Base-by-base conservation (phyloP, 2,113 vertebrate species). In the Oryzias javanicus region DNA sequence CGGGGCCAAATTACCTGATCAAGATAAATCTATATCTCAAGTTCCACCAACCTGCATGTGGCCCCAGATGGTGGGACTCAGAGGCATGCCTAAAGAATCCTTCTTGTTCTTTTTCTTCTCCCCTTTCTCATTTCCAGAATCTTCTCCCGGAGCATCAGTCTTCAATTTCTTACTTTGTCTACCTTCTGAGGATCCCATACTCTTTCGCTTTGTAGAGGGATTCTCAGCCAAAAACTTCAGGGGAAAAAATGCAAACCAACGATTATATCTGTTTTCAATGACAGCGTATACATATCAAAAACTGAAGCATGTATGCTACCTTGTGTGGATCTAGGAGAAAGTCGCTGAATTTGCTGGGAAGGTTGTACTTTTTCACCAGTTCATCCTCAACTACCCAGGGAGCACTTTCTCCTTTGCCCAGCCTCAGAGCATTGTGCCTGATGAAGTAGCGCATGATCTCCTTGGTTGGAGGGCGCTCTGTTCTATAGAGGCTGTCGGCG, bases 381-480 rank as follows among this genome's bases (percentile, higher is more conserved):
- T 94, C 94, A 46, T 98, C 97, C 85, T 98, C 97, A 25, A 98
- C 98, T 1, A 98, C 95, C 97, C 98, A 98, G 0, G 98, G 97
- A 50, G 96, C 95, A 0, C 94, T 98, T 86, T 98, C 96, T 41
- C 94, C 94, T 0, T 88, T 93, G 42, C 96, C 97, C 1, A 96
- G 86, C 42, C 96, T 92, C 16, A 98, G 85, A 0, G 97, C 93
- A 0, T 94, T 92, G 65, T 99, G 98, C 19, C 97, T 91, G 86
- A 99, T 99, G 79, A 97, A 99, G 73, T 99, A 99, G 16, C 98
- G 94, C 83, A 98, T 90, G 62, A 99, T 98, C 88, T 99, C 98
- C 80, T 99, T 99, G 86, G 96, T 99, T 35, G 98, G 98, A 50
- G 98, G 98, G 0, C 98, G 93, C 62, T 99, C 98, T 0, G 96